A percentile compares a stretch with the other conserved stretches of the same genome.
phyloP scores from a whole-genome alignment of 1,140 invertebrate genomes.

The Frieseomelitta varia region DNA sequence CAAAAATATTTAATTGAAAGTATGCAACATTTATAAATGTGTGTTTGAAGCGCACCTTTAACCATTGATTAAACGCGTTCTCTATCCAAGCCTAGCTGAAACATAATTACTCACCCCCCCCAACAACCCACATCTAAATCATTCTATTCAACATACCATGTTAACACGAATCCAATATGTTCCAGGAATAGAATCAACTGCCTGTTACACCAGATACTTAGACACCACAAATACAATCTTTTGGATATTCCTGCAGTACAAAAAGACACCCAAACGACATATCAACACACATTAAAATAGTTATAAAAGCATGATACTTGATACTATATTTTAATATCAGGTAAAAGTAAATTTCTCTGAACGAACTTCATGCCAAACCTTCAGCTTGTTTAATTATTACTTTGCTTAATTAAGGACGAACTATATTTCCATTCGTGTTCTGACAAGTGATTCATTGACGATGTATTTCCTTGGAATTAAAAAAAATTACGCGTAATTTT shows the following conservation, averaged over 20 bases:
- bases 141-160: constrained; percentile 24
- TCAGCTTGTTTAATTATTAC: background rate
- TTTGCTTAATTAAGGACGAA: background rate
- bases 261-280: constrained; percentile 33
- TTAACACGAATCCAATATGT: background rate
- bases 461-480: background rate
- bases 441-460: background rate
- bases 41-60: background rate
- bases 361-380: background rate
- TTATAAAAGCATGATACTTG: constrained; percentile 12
- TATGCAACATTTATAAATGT: background rate
- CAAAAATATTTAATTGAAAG: constrained; percentile 6
- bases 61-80: constrained; percentile 9
- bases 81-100: constrained; percentile 32
- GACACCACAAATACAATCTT: background rate
- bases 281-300: constrained; percentile 11
- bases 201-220: constrained; percentile 1
- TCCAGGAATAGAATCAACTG: constrained; percentile 28
- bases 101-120: constrained; percentile 27
- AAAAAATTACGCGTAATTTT: constrained; percentile 11
- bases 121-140: no score
- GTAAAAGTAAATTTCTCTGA: background rate
- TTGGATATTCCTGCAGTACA: constrained; percentile 33
- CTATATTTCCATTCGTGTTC: background rate
- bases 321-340: background rate